Conservation (phyloP, 2,888 invertebrate species). For the Aspidiotus destructor region DNA sequence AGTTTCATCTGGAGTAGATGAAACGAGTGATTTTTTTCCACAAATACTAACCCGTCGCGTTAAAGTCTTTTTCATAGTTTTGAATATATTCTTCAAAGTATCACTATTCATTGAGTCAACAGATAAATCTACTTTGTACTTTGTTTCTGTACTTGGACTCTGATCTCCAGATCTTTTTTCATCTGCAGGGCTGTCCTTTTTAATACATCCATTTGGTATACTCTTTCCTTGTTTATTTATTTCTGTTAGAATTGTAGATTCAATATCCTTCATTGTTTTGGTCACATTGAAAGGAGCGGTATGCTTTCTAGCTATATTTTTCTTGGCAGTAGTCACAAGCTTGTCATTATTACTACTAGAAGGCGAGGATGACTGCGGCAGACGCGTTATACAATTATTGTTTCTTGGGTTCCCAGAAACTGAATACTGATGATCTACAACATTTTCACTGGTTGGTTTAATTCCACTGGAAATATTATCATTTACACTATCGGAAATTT, state of each 20-base stretch:
- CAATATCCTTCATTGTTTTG: constrained; percentile 11
- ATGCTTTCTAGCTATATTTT: constrained; percentile 18
- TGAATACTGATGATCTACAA: background rate
- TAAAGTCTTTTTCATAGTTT: background rate
- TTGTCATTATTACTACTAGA: background rate
- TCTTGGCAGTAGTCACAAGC: background rate
- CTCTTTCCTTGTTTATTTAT: background rate
- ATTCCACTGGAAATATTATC: background rate
- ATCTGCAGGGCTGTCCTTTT: background rate
- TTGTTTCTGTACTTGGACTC: background rate
- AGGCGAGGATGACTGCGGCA: background rate
- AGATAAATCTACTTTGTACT: background rate
- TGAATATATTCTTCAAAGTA: constrained; percentile 23
- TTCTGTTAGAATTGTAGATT: constrained; percentile 2
- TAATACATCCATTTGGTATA: background rate
- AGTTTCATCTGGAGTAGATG: too few relatives aligned
- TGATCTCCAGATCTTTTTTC: background rate
- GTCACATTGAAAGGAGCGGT: background rate
- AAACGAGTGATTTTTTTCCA: background rate
- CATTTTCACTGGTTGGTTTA: background rate
- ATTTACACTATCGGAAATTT: background rate
- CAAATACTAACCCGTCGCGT: constrained; percentile 6
- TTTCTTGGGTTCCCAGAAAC: background rate
- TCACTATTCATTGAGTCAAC: constrained; percentile 3
- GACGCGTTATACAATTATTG: background rate